Conservation (phyloP, 2,113 vertebrate species). For the Hylia prasina region DNA sequence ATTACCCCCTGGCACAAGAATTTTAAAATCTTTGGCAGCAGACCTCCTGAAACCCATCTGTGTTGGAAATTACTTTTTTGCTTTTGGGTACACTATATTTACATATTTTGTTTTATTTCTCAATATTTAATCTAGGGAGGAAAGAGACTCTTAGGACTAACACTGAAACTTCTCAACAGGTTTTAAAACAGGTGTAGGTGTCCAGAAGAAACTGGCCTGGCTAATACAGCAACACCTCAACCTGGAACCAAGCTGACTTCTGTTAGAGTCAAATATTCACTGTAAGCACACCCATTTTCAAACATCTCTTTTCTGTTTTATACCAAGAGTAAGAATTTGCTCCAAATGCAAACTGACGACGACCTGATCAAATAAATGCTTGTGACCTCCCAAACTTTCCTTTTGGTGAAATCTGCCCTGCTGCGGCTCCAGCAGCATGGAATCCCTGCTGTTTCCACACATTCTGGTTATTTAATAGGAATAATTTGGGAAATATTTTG, state of each 20-base stretch:
- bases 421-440: neutral
- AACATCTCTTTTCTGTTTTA: neutral
- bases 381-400: neutral
- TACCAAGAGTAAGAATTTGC: neutral
- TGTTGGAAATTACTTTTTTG: slow-evolving; percentile 69
- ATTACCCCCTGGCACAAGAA: slow-evolving; percentile 40
- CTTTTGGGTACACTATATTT: slow-evolving; percentile 68
- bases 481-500: neutral
- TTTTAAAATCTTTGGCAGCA: slow-evolving; percentile 64
- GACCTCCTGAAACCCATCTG: slow-evolving; percentile 66
- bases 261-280: neutral
- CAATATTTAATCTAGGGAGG: slow-evolving; percentile 60
- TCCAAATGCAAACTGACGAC: neutral
- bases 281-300: neutral
- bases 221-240: neutral
- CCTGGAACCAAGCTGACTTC: neutral
- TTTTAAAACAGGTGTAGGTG: neutral
- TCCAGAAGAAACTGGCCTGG: neutral
- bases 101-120: slow-evolving; percentile 66
- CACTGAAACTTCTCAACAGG: neutral
- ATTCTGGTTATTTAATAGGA: neutral
- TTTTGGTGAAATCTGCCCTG: neutral
- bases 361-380: neutral
- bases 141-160: slow-evolving; percentile 26
- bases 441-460: neutral